Evolutionary conservation across 1,140 invertebrate genomes (phyloP).

Genomic region (Drosophila teissieri): DNA sequence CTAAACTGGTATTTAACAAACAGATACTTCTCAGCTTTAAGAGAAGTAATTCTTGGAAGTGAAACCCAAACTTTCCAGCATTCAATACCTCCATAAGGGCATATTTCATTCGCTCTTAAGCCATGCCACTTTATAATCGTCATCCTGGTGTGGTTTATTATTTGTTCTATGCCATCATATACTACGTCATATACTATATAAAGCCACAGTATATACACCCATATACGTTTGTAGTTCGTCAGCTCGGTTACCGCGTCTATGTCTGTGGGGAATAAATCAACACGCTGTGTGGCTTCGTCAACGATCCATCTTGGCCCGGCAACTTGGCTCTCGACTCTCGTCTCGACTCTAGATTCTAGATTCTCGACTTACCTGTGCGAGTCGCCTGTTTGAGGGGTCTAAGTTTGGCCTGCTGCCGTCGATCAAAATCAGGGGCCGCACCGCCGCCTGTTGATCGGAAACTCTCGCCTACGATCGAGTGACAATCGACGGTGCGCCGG

Average conservation of each 20-base stretch:
- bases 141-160: constrained; percentile 36
- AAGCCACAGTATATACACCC: constrained; percentile 31
- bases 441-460: constrained; percentile 74
- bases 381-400: constrained; percentile 43
- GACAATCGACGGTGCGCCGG: constrained; percentile 57
- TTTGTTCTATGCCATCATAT: constrained; percentile 45
- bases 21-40: too few relatives aligned
- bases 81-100: constrained; percentile 39
- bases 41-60: constrained; percentile 21
- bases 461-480: constrained; percentile 81
- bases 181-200: constrained; percentile 20
- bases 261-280: constrained; percentile 84
- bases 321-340: background rate
- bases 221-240: constrained; percentile 6
- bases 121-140: constrained; percentile 27
- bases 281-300: constrained; percentile 84
- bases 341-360: background rate
- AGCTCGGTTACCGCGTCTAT: constrained; percentile 58
- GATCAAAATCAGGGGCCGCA: constrained; percentile 61
- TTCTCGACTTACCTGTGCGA: constrained; percentile 6
- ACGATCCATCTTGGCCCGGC: constrained; percentile 73
- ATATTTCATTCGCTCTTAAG: constrained; percentile 31
- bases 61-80: constrained; percentile 25
- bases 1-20: background rate
- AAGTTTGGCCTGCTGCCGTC: constrained; percentile 74